A percentile compares a stretch with the other conserved stretches of the same genome.
These are phyloP conservation scores for Plodia interpunctella DNA, from an alignment of 1,140 invertebrate species.

Conservation along the genomic window DNA sequence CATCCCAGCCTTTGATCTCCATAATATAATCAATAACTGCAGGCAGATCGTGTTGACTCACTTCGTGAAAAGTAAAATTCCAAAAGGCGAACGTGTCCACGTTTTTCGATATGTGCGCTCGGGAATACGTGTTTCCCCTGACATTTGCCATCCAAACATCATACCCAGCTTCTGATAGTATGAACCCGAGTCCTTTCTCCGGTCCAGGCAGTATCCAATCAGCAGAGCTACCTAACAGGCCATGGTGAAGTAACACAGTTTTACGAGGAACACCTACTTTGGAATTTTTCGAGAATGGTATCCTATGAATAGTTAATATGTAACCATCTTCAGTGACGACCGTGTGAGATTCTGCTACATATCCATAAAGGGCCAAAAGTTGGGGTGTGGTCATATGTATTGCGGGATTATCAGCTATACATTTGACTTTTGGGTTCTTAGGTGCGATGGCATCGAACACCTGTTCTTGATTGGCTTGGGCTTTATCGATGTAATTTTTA, in stretches of 20 bases:
- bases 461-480: conserved; percentile 34
- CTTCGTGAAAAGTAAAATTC: conserved; percentile 83
- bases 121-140: conserved; percentile 81
- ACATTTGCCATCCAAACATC: conserved; percentile 84
- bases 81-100: conserved; percentile 78
- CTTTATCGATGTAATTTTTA: conserved; percentile 38
- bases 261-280: conserved; percentile 36
- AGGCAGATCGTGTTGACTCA: conserved; percentile 85
- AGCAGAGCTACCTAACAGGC: conserved; percentile 84
- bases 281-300: conserved; percentile 75
- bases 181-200: conserved; percentile 79
- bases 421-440: conserved; percentile 29
- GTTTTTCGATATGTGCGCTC: conserved; percentile 72
- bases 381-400: conserved; percentile 74
- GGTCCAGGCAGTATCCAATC: conserved; percentile 85
- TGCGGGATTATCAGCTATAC: conserved; percentile 51
- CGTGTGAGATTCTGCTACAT: conserved; percentile 81
- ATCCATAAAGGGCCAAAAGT: conserved; percentile 81
- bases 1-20: conserved; percentile 72
- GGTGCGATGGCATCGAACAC: conserved; percentile 59
- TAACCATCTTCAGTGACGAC: conserved; percentile 85
- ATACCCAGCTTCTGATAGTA: conserved; percentile 80
- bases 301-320: conserved; percentile 84
- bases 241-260: conserved; percentile 86
- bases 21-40: conserved; percentile 85